Conservation (phyloP, 2,797 vertebrate species). For the Microctenopoma steveboyesi region DNA sequence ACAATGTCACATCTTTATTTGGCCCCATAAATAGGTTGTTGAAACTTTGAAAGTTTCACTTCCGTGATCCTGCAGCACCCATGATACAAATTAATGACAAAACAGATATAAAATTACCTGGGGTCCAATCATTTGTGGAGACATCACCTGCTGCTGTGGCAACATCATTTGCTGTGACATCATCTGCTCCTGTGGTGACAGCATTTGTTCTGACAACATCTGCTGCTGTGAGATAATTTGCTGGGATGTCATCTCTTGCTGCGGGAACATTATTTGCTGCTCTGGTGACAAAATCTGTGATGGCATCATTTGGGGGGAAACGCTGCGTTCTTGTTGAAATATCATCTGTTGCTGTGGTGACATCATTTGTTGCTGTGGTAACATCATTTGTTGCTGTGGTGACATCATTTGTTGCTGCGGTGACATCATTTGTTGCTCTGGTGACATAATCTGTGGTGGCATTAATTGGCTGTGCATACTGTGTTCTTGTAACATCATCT, state of each 20-base stretch:
- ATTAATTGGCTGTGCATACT: slow-evolving; percentile 7
- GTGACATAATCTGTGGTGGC: slow-evolving; percentile 11
- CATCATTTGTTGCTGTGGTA: slow-evolving; percentile 40
- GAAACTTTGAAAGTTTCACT: neutral
- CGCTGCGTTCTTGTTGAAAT: slow-evolving; percentile 37
- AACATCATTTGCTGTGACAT: slow-evolving; percentile 30
- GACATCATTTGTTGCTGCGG: slow-evolving; percentile 12
- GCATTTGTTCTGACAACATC: slow-evolving; percentile 39
- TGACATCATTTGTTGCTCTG: slow-evolving; percentile 37
- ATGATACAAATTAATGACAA: slow-evolving; percentile 9
- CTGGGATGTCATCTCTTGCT: slow-evolving; percentile 30
- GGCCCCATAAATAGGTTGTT: neutral
- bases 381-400: slow-evolving; percentile 34
- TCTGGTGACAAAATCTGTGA: slow-evolving; percentile 47
- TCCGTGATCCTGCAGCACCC: neutral
- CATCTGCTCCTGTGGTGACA: slow-evolving; percentile 42
- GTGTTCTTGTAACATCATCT: slow-evolving; percentile 36
- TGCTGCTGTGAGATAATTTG: slow-evolving; percentile 49
- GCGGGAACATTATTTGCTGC: slow-evolving; percentile 44
- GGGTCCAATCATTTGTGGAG: slow-evolving; percentile 34
- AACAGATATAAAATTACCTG: slow-evolving; percentile 60
- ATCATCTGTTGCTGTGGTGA: slow-evolving; percentile 29
- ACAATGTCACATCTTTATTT: neutral
- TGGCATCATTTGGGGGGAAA: slow-evolving; percentile 45
- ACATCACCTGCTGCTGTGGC: slow-evolving; percentile 21